These are phyloP conservation scores for Phylloscopus trochiloides DNA, from an alignment of 2,113 vertebrate genomes.

Conservation along the genomic window DNA sequence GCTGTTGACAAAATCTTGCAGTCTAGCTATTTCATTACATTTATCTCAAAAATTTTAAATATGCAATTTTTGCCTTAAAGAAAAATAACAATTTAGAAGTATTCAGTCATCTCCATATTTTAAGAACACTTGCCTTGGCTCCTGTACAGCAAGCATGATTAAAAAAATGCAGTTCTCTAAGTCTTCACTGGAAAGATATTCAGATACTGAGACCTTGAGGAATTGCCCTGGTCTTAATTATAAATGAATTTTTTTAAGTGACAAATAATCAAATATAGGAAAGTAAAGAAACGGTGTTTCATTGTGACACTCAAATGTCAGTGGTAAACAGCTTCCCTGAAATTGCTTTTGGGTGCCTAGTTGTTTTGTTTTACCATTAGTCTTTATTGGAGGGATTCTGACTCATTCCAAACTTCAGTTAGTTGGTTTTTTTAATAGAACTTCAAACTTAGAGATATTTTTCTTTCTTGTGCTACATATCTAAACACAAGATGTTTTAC, in stretches of 20 bases:
- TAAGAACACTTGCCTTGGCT: not conserved
- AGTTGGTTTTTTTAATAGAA: not conserved
- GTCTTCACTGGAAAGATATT: not conserved
- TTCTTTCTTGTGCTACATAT: not conserved
- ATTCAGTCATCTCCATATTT: not conserved
- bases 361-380: not conserved
- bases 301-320: not conserved
- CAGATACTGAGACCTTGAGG: not conserved
- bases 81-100: not conserved
- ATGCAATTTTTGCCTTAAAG: not conserved
- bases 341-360: not conserved
- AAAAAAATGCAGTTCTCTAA: not conserved
- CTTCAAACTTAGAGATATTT: not conserved
- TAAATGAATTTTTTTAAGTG: not conserved
- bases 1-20: not conserved
- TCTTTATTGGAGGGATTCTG: not conserved
- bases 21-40: not conserved
- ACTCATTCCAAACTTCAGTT: not conserved
- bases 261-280: not conserved
- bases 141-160: not conserved
- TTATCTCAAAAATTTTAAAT: not conserved
- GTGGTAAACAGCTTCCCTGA: not conserved
- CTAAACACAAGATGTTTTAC: not conserved
- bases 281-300: not conserved
- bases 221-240: not conserved